Conservation (phyloP, 1,140 invertebrate species). For the Zaprionus tsacasi region DNA sequence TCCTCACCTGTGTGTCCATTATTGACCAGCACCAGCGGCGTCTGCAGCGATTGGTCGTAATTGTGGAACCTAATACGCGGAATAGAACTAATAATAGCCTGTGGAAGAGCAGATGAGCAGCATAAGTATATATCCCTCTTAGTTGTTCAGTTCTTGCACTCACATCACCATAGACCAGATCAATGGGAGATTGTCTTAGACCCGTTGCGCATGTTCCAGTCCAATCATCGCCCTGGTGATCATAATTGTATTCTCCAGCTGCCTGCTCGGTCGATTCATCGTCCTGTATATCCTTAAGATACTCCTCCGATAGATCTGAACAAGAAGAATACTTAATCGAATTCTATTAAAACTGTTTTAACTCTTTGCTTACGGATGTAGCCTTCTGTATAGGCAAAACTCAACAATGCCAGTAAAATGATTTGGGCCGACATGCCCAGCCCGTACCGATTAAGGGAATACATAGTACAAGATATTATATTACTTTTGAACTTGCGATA, state of each 20-base stretch:
- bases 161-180: constrained; percentile 26
- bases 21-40: constrained; percentile 51
- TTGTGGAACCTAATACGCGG: constrained; percentile 51
- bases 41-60: constrained; percentile 48
- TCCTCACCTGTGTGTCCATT: constrained; percentile 66
- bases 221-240: constrained; percentile 69
- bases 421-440: constrained; percentile 1
- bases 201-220: constrained; percentile 50
- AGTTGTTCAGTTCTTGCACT: constrained; percentile 15
- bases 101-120: background rate
- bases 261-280: constrained; percentile 38
- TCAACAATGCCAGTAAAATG: constrained; percentile 29
- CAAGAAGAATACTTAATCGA: background rate
- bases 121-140: background rate
- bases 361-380: constrained; percentile 22
- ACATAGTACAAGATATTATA: constrained; percentile 33
- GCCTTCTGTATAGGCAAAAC: constrained; percentile 13
- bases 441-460: constrained; percentile 5
- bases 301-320: constrained; percentile 43
- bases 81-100: constrained; percentile 27
- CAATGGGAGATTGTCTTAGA: constrained; percentile 52
- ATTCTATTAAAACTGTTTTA: background rate
- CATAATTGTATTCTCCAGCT: constrained; percentile 64
- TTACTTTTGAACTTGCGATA: constrained; percentile 21
- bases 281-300: constrained; percentile 35